phyloP scores from a whole-genome alignment of 2,797 vertebrate genomes.

The Pangasius sanitwongsei region DNA sequence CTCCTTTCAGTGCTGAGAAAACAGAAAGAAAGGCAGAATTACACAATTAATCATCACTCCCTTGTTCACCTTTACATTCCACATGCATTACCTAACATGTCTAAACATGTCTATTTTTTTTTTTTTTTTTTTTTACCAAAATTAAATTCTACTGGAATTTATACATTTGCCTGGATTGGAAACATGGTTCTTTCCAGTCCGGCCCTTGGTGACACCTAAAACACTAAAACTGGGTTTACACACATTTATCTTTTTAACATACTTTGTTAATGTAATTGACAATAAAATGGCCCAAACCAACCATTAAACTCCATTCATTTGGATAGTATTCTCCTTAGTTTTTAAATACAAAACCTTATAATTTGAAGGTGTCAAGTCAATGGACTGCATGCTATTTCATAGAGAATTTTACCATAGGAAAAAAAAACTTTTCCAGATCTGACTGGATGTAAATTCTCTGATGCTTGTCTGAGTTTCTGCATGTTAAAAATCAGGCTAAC shows the following conservation, averaged over 20 bases:
- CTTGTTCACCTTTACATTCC: not conserved
- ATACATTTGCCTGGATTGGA: not conserved
- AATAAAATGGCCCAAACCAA: constrained; percentile 1
- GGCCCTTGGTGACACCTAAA: not conserved
- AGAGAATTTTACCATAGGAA: not conserved
- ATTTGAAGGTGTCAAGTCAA: not conserved
- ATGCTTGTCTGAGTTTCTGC: not conserved
- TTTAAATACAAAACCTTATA: not conserved
- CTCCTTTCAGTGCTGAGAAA: constrained; percentile 94
- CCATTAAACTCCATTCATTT: not conserved
- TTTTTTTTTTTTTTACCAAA: not conserved
- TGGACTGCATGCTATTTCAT: not conserved
- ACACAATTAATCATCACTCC: constrained; percentile 17
- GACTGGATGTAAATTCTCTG: not conserved
- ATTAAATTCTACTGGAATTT: not conserved
- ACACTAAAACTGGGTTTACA: not conserved
- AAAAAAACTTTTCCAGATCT: not conserved
- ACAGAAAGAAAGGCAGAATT: constrained; percentile 78
- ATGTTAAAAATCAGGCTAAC: not conserved
- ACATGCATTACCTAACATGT: not conserved
- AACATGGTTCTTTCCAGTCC: not conserved
- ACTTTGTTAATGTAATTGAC: not conserved
- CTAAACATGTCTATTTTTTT: not conserved
- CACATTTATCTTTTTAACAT: not conserved
- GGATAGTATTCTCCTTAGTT: not conserved